Evolutionary conservation across 2,113 vertebrate genomes (phyloP).

Genomic region (Pogonocichla stellata): DNA sequence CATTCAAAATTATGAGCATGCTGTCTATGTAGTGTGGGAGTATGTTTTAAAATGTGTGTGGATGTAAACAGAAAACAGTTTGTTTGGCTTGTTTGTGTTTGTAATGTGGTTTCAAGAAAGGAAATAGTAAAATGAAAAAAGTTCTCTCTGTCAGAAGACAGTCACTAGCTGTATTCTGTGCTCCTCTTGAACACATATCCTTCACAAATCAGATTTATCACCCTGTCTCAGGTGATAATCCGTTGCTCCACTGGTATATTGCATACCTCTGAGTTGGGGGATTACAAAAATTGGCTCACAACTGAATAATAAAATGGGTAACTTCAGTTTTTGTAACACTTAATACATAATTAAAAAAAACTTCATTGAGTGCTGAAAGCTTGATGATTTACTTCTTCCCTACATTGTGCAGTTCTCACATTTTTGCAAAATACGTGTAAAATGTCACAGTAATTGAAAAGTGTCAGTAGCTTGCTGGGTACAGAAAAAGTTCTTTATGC

Average conservation of each 20-base stretch:
- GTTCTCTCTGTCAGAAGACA: not conserved
- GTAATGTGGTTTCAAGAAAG: not conserved
- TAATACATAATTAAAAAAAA: not conserved
- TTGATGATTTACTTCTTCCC: not conserved
- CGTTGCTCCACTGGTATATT: not conserved
- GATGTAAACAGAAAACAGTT: not conserved
- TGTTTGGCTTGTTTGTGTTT: conserved; percentile 5
- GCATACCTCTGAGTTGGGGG: not conserved
- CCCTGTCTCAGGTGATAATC: not conserved
- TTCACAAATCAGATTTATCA: not conserved
- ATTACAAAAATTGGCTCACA: not conserved
- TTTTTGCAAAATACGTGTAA: not conserved
- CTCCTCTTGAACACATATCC: not conserved
- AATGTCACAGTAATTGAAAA: not conserved
- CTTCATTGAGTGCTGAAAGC: not conserved
- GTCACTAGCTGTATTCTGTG: not conserved
- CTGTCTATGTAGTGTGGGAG: not conserved
- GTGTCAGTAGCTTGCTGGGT: not conserved
- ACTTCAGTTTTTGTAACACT: not conserved
- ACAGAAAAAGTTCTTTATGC: not conserved
- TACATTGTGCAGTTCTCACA: not conserved
- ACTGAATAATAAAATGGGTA: not conserved
- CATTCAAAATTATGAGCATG: not conserved
- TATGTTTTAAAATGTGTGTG: not conserved
- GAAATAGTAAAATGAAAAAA: not conserved